Evolutionary conservation across 2,797 vertebrate genomes (phyloP).

Genomic region (Limosa lapponica): DNA sequence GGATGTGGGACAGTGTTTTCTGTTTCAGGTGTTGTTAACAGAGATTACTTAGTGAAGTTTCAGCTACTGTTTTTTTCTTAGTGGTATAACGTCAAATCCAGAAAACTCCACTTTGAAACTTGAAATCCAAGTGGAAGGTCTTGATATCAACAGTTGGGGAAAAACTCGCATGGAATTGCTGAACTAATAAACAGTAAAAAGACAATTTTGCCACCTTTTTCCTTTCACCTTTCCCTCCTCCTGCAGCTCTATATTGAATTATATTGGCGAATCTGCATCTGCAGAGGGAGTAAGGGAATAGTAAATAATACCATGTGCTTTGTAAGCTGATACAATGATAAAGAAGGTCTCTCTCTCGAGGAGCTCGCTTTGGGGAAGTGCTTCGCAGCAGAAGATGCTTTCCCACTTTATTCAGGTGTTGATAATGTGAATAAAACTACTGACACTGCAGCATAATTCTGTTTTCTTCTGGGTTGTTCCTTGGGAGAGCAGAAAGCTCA

Average conservation of each 20-base stretch:
- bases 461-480: background rate
- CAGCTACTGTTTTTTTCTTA: background rate
- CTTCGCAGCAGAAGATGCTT: background rate
- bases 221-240: background rate
- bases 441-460: rapidly evolving
- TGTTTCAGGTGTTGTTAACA: background rate
- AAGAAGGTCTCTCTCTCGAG: background rate
- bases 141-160: constrained; percentile 31
- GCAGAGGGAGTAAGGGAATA: constrained; percentile 3
- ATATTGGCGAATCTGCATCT: background rate
- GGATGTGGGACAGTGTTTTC: background rate
- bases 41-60: background rate
- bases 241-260: background rate
- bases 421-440: background rate
- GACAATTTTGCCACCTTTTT: background rate
- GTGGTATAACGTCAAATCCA: background rate
- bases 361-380: background rate
- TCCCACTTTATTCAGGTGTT: background rate
- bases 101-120: background rate
- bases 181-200: background rate
- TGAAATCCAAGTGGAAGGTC: background rate
- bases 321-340: background rate
- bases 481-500: background rate
- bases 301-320: background rate
- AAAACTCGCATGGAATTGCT: rapidly evolving